These are phyloP conservation scores for Orthonevra nobilis DNA, from an alignment of 2,888 invertebrate genomes.

Conservation along the genomic window DNA sequence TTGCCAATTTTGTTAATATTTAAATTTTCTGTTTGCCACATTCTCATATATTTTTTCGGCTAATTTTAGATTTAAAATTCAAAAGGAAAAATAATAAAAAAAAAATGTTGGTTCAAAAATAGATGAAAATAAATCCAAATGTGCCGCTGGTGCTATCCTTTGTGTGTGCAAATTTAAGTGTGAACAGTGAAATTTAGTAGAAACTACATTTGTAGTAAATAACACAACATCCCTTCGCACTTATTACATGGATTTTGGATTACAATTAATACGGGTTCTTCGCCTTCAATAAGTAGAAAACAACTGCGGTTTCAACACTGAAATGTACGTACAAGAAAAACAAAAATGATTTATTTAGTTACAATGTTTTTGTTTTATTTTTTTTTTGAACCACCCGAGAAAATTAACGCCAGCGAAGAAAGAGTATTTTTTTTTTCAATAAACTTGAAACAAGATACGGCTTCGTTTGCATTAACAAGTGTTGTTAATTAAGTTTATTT, in stretches of 20 bases:
- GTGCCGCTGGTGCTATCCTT: constrained; percentile 2
- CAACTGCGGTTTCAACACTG: constrained; percentile 30
- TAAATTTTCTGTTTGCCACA: no score
- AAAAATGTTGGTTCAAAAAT: not conserved
- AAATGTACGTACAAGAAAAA: constrained; percentile 36
- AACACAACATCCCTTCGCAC: not conserved
- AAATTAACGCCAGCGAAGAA: constrained; percentile 23
- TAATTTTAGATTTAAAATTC: constrained; percentile 29
- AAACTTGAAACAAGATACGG: not conserved
- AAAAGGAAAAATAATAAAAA: not conserved
- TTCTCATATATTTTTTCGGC: constrained; percentile 5
- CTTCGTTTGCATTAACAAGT: constrained; percentile 1
- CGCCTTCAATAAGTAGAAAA: not conserved
- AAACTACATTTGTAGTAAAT: not conserved
- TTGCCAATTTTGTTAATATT: constrained; percentile 20
- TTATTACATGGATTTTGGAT: constrained; percentile 56
- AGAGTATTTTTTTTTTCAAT: not conserved
- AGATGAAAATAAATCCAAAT: not conserved
- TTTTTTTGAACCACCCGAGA: constrained; percentile 31
- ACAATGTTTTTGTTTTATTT: no score
- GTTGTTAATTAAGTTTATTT: constrained; percentile 2
- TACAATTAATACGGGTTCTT: constrained; percentile 41
- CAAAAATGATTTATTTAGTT: not conserved
- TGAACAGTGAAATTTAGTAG: not conserved
- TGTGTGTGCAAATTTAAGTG: not conserved